Evolutionary conservation across 1,140 invertebrate species (phyloP).

Genomic region (Propsilocerus akamusi): DNA sequence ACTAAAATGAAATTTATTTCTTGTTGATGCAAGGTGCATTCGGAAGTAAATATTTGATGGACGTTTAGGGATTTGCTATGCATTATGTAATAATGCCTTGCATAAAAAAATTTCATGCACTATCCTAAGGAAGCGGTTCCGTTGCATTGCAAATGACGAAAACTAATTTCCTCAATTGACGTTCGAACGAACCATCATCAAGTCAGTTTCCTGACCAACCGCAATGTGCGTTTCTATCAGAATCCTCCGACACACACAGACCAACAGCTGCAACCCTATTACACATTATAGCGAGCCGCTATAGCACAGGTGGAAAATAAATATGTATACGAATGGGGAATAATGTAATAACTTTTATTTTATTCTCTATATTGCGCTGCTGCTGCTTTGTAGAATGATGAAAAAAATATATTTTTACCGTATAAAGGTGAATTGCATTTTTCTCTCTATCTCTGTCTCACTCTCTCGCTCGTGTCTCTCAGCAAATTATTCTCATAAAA

Average conservation of each 20-base stretch:
- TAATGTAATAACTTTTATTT: not conserved
- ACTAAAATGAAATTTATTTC: not conserved
- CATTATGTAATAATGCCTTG: too few relatives aligned
- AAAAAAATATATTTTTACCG: not conserved
- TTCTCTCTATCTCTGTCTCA: not conserved
- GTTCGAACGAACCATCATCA: not conserved
- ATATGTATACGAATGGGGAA: not conserved
- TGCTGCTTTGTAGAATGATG: not conserved
- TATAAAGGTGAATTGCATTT: conserved; percentile 1
- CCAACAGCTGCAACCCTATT: not conserved
- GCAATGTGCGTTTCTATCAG: not conserved
- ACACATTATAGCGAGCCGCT: not conserved
- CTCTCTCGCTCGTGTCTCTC: not conserved
- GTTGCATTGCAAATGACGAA: too few relatives aligned
- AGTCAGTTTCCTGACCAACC: not conserved
- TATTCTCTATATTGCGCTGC: not conserved
- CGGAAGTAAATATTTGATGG: not conserved
- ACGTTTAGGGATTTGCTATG: too few relatives aligned
- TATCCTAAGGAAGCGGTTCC: too few relatives aligned
- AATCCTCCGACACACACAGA: not conserved
- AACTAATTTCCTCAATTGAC: not conserved
- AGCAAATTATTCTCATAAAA: not conserved
- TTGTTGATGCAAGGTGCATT: not conserved
- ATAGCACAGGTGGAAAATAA: not conserved
- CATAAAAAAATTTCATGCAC: too few relatives aligned